phyloP scores from a whole-genome alignment of 2,888 invertebrate genomes.

The Gerris lacustris region DNA sequence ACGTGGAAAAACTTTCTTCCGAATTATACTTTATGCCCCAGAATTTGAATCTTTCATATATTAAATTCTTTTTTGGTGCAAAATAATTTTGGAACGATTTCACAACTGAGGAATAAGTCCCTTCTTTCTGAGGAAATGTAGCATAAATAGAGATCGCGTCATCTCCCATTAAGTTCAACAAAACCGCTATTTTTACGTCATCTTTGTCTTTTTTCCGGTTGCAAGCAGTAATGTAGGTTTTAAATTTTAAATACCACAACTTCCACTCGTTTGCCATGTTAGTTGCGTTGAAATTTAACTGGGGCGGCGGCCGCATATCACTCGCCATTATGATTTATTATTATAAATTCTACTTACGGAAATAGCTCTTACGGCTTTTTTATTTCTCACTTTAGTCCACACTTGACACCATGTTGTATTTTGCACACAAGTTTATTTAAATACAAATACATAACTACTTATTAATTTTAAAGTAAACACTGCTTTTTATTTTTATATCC shows the following conservation, averaged over 20 bases:
- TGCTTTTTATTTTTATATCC: too few relatives aligned
- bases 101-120: background rate
- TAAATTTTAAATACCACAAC: background rate
- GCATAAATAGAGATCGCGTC: constrained; percentile 6
- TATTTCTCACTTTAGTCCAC: too few relatives aligned
- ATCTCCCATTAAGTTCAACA: constrained; percentile 11
- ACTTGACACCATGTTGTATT: background rate
- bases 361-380: too few relatives aligned
- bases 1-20: background rate
- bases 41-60: constrained; percentile 14
- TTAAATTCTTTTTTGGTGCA: constrained; percentile 8
- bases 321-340: background rate
- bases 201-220: constrained; percentile 3
- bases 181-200: constrained; percentile 10
- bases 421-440: too few relatives aligned
- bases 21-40: background rate
- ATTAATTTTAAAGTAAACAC: too few relatives aligned
- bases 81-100: constrained; percentile 7
- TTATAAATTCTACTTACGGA: background rate
- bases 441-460: too few relatives aligned
- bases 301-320: background rate
- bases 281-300: background rate
- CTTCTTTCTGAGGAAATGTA: background rate
- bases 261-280: background rate
- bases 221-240: background rate